phyloP scores from a whole-genome alignment of 2,888 invertebrate species.

The Ormyrus labotus region DNA sequence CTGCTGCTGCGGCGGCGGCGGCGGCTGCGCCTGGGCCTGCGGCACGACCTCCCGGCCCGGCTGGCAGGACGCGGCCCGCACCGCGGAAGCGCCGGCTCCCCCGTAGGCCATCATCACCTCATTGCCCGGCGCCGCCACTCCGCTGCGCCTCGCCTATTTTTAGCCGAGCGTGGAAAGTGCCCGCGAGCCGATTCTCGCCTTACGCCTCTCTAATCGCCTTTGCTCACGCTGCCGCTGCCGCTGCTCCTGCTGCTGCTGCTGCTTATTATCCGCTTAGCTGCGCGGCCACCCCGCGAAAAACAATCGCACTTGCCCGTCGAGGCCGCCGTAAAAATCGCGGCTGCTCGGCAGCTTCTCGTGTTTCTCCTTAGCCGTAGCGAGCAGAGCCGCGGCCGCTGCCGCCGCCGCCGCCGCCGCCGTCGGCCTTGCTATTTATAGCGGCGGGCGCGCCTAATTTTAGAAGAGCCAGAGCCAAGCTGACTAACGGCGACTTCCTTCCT shows the following conservation, averaged over 20 bases:
- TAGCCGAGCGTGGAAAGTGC: too few relatives aligned
- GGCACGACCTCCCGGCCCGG: constrained; percentile 38
- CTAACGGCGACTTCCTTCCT: too few relatives aligned
- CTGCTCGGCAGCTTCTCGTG: too few relatives aligned
- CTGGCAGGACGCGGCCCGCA: constrained; percentile 64
- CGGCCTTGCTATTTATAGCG: constrained; percentile 7
- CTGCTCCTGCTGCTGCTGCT: background rate
- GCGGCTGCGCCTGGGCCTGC: constrained; percentile 75
- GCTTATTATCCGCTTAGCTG: background rate
- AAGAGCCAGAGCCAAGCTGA: constrained; percentile 4
- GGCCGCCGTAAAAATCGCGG: background rate
- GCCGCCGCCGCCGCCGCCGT: background rate
- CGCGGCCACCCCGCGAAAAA: background rate
- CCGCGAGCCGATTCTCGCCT: background rate
- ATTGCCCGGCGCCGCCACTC: constrained; percentile 63
- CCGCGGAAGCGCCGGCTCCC: constrained; percentile 65
- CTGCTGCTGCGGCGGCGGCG: constrained; percentile 76
- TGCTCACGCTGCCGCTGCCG: background rate
- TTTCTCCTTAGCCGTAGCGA: background rate
- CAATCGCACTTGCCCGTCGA: background rate
- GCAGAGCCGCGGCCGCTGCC: background rate
- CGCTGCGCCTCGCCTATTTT: background rate
- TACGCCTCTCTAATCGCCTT: background rate
- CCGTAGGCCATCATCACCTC: constrained; percentile 75
- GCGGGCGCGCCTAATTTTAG: constrained; percentile 52